phyloP scores from a whole-genome alignment of 1,140 invertebrate genomes.

The Homarus americanus region DNA sequence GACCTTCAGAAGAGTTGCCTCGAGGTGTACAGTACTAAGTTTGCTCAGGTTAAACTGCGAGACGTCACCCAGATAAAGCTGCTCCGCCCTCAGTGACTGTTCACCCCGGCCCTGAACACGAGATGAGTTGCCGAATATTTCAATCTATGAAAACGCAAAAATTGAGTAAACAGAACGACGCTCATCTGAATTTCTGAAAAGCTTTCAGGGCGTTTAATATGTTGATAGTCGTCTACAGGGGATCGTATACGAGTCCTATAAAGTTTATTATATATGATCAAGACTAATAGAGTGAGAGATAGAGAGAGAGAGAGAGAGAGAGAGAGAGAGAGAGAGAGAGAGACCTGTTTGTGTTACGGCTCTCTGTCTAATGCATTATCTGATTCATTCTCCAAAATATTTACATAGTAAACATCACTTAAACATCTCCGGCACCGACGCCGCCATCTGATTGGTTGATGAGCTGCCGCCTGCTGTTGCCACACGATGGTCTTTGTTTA shows the following conservation, averaged over 20 bases:
- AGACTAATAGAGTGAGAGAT: background rate
- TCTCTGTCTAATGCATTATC: slow-evolving; percentile 68
- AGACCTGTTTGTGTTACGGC: slow-evolving; percentile 65
- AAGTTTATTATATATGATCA: background rate
- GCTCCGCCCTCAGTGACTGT: too few relatives aligned
- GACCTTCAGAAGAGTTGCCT: too few relatives aligned
- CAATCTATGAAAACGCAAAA: too few relatives aligned
- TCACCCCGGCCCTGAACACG: too few relatives aligned
- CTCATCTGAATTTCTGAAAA: too few relatives aligned
- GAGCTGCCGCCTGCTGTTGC: slow-evolving; percentile 60
- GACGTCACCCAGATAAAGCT: too few relatives aligned
- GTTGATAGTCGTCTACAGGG: too few relatives aligned
- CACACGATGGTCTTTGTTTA: slow-evolving; percentile 60
- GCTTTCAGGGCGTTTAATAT: too few relatives aligned
- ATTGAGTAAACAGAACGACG: too few relatives aligned
- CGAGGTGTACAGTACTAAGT: too few relatives aligned
- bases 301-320: slow-evolving; percentile 34
- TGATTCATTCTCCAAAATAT: slow-evolving; percentile 70
- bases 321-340: slow-evolving; percentile 24
- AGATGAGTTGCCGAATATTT: too few relatives aligned
- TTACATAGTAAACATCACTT: slow-evolving; percentile 68
- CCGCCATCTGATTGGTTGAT: slow-evolving; percentile 62
- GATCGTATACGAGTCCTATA: background rate
- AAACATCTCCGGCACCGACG: slow-evolving; percentile 63
- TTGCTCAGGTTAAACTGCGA: too few relatives aligned